These are phyloP conservation scores for Danio choprae DNA, from an alignment of 2,797 vertebrate species.

Conservation along the genomic window DNA sequence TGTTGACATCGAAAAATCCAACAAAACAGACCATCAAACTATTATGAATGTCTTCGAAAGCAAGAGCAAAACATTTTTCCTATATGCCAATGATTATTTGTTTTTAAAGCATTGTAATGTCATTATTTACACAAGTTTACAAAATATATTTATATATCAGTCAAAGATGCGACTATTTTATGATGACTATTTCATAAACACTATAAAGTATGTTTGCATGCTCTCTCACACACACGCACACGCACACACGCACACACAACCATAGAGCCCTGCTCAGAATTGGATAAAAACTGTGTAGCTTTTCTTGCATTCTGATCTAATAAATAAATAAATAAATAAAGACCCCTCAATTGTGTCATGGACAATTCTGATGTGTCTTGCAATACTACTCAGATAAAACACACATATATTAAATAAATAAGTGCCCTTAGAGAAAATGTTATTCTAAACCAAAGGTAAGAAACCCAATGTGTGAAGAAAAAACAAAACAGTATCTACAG, in stretches of 20 bases:
- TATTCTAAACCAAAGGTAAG: slow-evolving; percentile 48
- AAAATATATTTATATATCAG: not conserved
- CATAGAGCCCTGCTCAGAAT: slow-evolving; percentile 33
- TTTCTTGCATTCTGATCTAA: not conserved
- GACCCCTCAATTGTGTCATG: not conserved
- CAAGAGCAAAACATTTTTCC: not conserved
- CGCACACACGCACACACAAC: too few relatives aligned
- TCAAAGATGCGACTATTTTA: not conserved
- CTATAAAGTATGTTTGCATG: not conserved
- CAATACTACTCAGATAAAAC: slow-evolving; percentile 7
- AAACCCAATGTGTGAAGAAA: slow-evolving; percentile 67
- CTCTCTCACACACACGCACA: too few relatives aligned
- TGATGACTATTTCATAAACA: not conserved
- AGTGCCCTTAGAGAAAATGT: not conserved
- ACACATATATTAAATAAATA: not conserved
- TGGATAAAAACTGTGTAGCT: not conserved
- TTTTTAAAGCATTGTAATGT: not conserved
- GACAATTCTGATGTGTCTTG: slow-evolving; percentile 4
- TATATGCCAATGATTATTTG: not conserved
- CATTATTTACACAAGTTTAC: not conserved
- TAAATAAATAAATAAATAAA: too few relatives aligned
- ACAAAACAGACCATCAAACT: not conserved
- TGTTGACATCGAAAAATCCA: not conserved
- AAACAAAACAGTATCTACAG: slow-evolving; percentile 78
- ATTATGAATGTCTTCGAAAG: not conserved